phyloP scores from a whole-genome alignment of 2,888 invertebrate species.

The Oegoconia quadripuncta region DNA sequence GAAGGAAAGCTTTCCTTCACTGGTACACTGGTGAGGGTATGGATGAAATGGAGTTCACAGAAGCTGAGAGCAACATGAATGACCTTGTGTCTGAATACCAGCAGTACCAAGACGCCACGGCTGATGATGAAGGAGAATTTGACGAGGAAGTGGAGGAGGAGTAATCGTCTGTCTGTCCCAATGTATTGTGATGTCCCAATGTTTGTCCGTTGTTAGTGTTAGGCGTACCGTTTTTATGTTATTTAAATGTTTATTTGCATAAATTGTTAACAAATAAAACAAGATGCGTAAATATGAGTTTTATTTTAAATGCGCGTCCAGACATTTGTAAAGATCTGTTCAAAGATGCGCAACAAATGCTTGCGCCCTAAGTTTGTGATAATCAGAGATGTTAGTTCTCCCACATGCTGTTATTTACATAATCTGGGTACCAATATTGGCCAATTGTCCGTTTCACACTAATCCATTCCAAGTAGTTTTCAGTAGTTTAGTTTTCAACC shows the following conservation, averaged over 20 bases:
- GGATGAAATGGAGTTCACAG: constrained; percentile 98
- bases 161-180: constrained; percentile 33
- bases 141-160: constrained; percentile 85
- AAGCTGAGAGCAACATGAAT: constrained; percentile 97
- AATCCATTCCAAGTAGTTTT: no score
- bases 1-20: constrained; percentile 95
- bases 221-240: constrained; percentile 42
- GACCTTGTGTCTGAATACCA: constrained; percentile 94
- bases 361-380: no score
- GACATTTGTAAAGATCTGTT: no score
- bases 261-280: constrained; percentile 10
- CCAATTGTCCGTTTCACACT: no score
- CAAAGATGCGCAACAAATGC: no score
- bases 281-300: neutral
- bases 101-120: constrained; percentile 94
- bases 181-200: constrained; percentile 29
- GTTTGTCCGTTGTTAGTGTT: constrained; percentile 36
- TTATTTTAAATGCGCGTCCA: neutral
- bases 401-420: no score
- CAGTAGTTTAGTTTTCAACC: no score
- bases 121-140: constrained; percentile 91
- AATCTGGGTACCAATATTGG: no score
- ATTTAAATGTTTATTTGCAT: constrained; percentile 15
- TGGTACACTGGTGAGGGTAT: constrained; percentile 99
- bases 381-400: no score